A percentile compares a stretch with the other conserved stretches of the same genome.
phyloP scores from a whole-genome alignment of 2,113 vertebrate species.

The Excalfactoria chinensis region DNA sequence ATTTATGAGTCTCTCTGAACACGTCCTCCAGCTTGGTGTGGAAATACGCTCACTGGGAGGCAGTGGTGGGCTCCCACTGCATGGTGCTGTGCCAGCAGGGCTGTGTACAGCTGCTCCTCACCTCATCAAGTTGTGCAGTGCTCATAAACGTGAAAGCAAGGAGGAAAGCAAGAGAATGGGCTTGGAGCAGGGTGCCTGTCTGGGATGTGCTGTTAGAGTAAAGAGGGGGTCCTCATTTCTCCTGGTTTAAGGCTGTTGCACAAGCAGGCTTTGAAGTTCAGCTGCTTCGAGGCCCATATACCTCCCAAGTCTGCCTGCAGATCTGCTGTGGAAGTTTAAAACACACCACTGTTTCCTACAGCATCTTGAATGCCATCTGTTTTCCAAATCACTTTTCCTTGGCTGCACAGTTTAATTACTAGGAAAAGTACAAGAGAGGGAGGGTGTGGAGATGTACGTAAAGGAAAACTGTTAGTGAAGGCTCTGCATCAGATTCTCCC shows the following conservation, averaged over 20 bases:
- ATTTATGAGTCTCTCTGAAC: slow-evolving; percentile 32
- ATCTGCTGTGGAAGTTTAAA: neutral
- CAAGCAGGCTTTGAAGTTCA: slow-evolving; percentile 25
- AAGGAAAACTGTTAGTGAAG: neutral
- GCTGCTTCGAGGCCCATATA: slow-evolving; percentile 16
- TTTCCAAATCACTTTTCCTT: slow-evolving; percentile 58
- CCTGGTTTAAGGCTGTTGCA: neutral
- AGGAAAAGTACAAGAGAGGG: neutral
- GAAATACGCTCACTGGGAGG: neutral
- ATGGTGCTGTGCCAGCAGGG: rapidly evolving
- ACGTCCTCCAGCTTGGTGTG: slow-evolving; percentile 38
- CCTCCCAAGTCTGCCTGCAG: neutral
- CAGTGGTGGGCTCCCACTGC: neutral
- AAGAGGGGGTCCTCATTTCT: neutral
- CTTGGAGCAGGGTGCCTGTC: neutral
- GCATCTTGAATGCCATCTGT: slow-evolving; percentile 58
- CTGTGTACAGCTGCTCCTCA: neutral
- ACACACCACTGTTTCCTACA: slow-evolving; percentile 17
- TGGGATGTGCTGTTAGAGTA: neutral
- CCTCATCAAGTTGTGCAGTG: rapidly evolving
- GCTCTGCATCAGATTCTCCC: neutral
- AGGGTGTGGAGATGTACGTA: neutral
- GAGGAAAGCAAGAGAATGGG: neutral
- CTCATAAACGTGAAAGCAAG: neutral
- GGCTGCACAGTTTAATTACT: slow-evolving; percentile 56